Base-by-base conservation (phyloP, 1,140 invertebrate genomes). In the Anagrus nilaparvatae region DNA sequence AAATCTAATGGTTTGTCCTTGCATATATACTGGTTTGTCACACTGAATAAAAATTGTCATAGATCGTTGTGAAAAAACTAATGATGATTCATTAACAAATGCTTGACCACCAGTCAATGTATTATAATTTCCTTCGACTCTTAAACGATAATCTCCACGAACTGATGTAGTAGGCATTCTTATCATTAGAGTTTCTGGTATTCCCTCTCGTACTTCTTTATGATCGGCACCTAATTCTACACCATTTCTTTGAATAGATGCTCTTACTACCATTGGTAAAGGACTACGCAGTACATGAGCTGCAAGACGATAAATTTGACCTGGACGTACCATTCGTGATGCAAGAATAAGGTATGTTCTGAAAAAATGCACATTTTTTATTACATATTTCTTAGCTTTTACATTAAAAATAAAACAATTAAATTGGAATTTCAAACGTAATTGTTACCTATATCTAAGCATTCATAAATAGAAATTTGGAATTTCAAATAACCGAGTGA, bases 31-130 rank as follows among this genome's bases (percentile, higher is more conserved):
- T 0, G 92, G 91, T 60, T 95, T 95, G 58, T 97, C 90, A 40
- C 89, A 82, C 65, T 96, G 92, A 50, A 97, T 84, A 52, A 97
- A 91, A 47, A 97, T 88, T 0, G 92, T 91, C 84, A 93, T 90
- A 6, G 88, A 90, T n/a, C 87, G 65, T 52, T 85, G 82, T 0
- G 84, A 89, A 56, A 92, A 93, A 8, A 70, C 69, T 9, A 94
- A 63, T 43, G 74, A 61, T 0, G 86, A 88, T 58, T 89, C 84
- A 52, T 92, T 92, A 9, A 79, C 60, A 60, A 93, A 93, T 0
- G 85, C 84, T 13, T 81, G 77, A 4, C 88, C 89, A 14, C 87
- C 88, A 14, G 86, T 77, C 2, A 88, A 70, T 44, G 81, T 78
- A 47, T 90, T 82, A 57, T 87, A 88, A 39, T 83, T 77, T 0